These are phyloP conservation scores for Carcharodon carcharias DNA, from an alignment of 2,797 vertebrate genomes.

Conservation along the genomic window DNA sequence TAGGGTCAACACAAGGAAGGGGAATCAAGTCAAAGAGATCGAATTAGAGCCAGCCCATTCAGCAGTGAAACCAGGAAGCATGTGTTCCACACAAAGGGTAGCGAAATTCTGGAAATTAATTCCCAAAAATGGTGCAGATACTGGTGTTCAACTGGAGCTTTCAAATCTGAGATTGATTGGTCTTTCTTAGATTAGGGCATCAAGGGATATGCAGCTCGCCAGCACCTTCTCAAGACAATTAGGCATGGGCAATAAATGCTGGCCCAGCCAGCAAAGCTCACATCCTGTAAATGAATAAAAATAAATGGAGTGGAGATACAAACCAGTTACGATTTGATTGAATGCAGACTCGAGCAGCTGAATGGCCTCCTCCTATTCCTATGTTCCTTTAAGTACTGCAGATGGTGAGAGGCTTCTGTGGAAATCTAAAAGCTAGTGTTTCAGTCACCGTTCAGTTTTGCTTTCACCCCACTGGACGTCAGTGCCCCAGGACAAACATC, in stretches of 20 bases:
- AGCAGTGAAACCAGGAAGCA: not conserved
- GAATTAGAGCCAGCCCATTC: not conserved
- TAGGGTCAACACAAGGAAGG: not conserved
- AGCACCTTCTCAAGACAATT: no score
- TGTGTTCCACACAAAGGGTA: no score
- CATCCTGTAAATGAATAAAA: not conserved
- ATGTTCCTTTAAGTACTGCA: not conserved
- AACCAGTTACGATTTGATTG: not conserved
- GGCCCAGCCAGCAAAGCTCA: no score
- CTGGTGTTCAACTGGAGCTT: not conserved
- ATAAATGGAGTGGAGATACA: not conserved
- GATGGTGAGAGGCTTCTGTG: not conserved
- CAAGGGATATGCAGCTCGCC: not conserved
- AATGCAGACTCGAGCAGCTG: no score
- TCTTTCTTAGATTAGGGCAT: not conserved
- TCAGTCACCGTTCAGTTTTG: not conserved
- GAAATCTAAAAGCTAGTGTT: not conserved
- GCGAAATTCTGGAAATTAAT: not conserved
- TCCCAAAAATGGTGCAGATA: no score
- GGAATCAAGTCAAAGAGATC: not conserved
- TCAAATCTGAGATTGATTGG: not conserved
- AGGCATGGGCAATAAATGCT: no score
- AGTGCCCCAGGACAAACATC: not conserved
- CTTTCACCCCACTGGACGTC: no score
- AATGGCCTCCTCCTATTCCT: not conserved